Conservation (phyloP, 2,888 invertebrate genomes). For the Crioceris asparagi region DNA sequence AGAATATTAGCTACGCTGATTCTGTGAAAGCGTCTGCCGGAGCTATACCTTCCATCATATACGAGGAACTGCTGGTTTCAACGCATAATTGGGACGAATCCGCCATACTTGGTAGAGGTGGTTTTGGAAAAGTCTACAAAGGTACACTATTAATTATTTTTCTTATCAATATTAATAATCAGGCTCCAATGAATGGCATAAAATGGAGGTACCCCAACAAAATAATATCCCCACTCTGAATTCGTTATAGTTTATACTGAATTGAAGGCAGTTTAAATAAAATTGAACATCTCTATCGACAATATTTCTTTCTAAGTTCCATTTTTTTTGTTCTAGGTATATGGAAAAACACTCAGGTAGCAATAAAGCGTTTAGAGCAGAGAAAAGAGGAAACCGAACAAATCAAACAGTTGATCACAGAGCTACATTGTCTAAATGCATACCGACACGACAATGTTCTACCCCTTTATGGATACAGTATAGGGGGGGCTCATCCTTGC, state of each 20-base stretch:
- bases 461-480: conserved; percentile 61
- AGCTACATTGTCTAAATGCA: conserved; percentile 66
- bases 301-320: too few species aligned
- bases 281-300: too few species aligned
- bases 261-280: too few species aligned
- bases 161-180: too few species aligned
- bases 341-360: conserved; percentile 81
- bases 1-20: conserved; percentile 18
- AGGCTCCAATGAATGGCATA: too few species aligned
- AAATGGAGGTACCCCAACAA: too few species aligned
- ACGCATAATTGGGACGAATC: conserved; percentile 68
- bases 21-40: conserved; percentile 36
- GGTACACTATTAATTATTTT: too few species aligned
- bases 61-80: conserved; percentile 62
- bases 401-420: conserved; percentile 58
- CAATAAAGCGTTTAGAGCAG: conserved; percentile 71
- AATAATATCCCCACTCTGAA: too few species aligned
- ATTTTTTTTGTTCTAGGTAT: conserved; percentile 41
- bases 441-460: conserved; percentile 86
- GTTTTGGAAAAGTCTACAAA: conserved; percentile 86
- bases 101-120: conserved; percentile 73
- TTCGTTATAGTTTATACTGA: too few species aligned
- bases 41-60: conserved; percentile 50
- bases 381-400: conserved; percentile 43
- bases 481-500: conserved; percentile 65